Base-by-base conservation (phyloP, 2,888 invertebrate species). In the Agriotes lineatus region DNA sequence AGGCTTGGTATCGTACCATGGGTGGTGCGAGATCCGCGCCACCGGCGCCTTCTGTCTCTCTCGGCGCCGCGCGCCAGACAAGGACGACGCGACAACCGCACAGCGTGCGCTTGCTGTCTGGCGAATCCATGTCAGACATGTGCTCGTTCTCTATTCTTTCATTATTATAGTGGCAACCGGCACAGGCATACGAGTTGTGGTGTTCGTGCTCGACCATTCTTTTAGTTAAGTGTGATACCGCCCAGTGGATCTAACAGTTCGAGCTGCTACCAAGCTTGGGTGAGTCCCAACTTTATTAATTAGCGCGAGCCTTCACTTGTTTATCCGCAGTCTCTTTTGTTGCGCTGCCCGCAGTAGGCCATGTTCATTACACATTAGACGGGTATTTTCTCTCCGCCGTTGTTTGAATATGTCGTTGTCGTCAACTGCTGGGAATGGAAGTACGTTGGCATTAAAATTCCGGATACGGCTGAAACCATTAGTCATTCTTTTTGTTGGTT, bases 1-100 rank as follows among this genome's bases (percentile, higher is more conserved):
- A 80, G 76, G 80, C 77, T 76, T 76, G 75, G 66, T 62, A 71
- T 71, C 50, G 62, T 60, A 54, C 60, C 58, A 57, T 25, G 57
- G 62, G 33, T 64, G 60, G 65, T 44, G 30, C 39, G 18, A 16
- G 18, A 33, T 1, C 18, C 7, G 52, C 14, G 3, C 6, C 33
- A 18, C 52, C 61, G 65, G 69, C 57, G 64, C 68, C 7, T 16
- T 44, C 33, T 35, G 22, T 66, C 25, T 59, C 37, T 22, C 42
- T 37, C 57, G n/a, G 57, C 57, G 1, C 16, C 35, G 18, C 42
- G 65, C 12, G 12, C 52, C 30, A 50, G 42, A 65, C 22, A 42
- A 50, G 56, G 71, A 74, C 25, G 42, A 67, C 56, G 64, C 64
- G 10, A 45, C 35, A 48, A 19, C 45, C 33, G 58, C 59, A 60